Evolutionary conservation across 1,140 invertebrate species (phyloP).

Genomic region (Babylonia areolata): DNA sequence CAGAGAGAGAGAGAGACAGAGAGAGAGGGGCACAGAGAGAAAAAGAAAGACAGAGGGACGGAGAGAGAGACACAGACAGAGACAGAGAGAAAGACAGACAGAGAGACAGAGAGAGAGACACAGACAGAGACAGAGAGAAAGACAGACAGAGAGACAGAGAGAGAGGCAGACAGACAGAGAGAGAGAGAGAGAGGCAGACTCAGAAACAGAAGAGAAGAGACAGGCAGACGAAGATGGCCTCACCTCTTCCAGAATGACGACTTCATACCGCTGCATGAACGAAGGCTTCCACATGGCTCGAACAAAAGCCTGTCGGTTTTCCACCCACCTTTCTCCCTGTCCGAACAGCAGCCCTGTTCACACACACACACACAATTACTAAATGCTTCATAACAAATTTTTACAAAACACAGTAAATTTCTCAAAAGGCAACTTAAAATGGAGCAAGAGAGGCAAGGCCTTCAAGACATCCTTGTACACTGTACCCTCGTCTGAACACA

Average conservation of each 20-base stretch:
- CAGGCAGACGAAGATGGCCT: neutral
- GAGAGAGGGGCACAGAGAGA: neutral
- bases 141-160: neutral
- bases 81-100: neutral
- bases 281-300: slow-evolving; percentile 38
- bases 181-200: neutral
- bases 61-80: neutral
- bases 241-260: slow-evolving; percentile 30
- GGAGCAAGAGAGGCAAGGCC: too few species aligned
- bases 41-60: neutral
- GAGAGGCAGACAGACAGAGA: neutral
- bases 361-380: slow-evolving; percentile 25
- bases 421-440: too few species aligned
- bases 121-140: neutral
- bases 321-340: slow-evolving; percentile 42
- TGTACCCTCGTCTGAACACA: too few species aligned
- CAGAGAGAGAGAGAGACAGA: neutral
- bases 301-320: slow-evolving; percentile 43
- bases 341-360: slow-evolving; percentile 45
- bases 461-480: too few species aligned
- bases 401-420: too few species aligned
- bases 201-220: neutral
- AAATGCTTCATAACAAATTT: too few species aligned
- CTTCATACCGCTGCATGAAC: slow-evolving; percentile 33
- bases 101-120: neutral